A percentile compares a stretch with the other conserved stretches of the same genome.
phyloP scores from a whole-genome alignment of 2,888 invertebrate species.

The Hydriomena furcata region DNA sequence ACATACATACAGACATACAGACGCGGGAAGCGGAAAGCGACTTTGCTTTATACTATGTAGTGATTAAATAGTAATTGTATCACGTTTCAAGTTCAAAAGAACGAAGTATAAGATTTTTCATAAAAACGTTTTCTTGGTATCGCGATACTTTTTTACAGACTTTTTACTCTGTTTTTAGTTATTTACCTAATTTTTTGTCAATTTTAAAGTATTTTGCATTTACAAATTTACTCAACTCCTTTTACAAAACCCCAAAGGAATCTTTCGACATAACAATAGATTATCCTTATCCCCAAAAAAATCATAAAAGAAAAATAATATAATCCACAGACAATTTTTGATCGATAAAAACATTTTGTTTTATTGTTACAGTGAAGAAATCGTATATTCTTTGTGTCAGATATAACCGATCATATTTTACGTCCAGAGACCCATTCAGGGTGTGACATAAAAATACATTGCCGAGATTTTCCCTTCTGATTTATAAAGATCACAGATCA shows the following conservation, averaged over 20 bases:
- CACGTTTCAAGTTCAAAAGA: too few relatives aligned
- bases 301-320: slow-evolving; percentile 20
- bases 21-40: too few relatives aligned
- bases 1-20: too few relatives aligned
- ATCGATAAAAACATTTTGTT: slow-evolving; percentile 46
- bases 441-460: slow-evolving; percentile 58
- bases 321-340: slow-evolving; percentile 21
- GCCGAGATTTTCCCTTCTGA: slow-evolving; percentile 46
- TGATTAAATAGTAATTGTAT: too few relatives aligned
- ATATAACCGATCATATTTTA: slow-evolving; percentile 62
- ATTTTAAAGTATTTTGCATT: too few relatives aligned
- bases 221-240: not conserved
- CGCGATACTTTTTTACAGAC: too few relatives aligned
- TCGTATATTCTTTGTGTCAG: slow-evolving; percentile 54
- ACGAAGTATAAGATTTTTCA: too few relatives aligned
- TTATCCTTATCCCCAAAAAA: slow-evolving; percentile 8
- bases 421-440: slow-evolving; percentile 45
- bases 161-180: too few relatives aligned
- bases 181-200: too few relatives aligned
- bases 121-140: too few relatives aligned
- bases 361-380: slow-evolving; percentile 48
- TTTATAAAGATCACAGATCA: slow-evolving; percentile 57
- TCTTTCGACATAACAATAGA: not conserved
- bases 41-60: too few relatives aligned
- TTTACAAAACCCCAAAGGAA: not conserved